Evolutionary conservation across 2,888 invertebrate genomes (phyloP).

Genomic region (Craniophora ligustri): DNA sequence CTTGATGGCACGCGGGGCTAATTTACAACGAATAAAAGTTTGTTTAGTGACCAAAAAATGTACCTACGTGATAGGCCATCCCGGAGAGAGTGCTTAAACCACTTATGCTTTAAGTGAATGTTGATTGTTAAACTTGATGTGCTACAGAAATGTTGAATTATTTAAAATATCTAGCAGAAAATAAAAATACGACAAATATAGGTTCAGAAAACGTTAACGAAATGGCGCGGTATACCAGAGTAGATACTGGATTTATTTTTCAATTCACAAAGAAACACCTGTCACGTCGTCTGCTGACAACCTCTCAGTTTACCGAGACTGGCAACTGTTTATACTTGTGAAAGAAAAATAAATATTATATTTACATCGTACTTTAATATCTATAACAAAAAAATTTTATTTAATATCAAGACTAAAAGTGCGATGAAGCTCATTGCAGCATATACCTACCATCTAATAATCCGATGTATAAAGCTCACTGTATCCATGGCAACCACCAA

Average conservation of each 20-base stretch:
- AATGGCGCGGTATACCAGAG: neutral
- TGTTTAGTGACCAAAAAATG: neutral
- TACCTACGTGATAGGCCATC: neutral
- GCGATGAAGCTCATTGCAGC: too few species aligned
- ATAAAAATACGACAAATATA: neutral
- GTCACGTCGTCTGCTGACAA: slow-evolving; percentile 13
- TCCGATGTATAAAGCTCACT: too few species aligned
- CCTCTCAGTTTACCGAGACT: neutral
- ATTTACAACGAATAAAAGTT: slow-evolving; percentile 12
- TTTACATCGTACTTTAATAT: too few species aligned
- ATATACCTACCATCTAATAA: too few species aligned
- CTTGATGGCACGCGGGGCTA: neutral
- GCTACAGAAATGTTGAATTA: neutral
- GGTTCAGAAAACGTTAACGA: too few species aligned
- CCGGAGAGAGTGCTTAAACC: too few species aligned
- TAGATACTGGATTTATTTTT: neutral
- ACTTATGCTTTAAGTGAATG: too few species aligned
- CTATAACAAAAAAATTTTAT: too few species aligned
- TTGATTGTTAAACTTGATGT: too few species aligned
- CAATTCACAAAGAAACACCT: neutral
- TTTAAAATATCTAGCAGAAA: neutral
- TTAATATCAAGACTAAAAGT: too few species aligned
- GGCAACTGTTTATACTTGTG: slow-evolving; percentile 1
- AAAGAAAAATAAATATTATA: too few species aligned
- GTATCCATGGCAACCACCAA: too few species aligned